A percentile compares a stretch with the other conserved stretches of the same genome.
phyloP scores from a whole-genome alignment of 2,113 vertebrate species.

The Rhynchomys soricoides region DNA sequence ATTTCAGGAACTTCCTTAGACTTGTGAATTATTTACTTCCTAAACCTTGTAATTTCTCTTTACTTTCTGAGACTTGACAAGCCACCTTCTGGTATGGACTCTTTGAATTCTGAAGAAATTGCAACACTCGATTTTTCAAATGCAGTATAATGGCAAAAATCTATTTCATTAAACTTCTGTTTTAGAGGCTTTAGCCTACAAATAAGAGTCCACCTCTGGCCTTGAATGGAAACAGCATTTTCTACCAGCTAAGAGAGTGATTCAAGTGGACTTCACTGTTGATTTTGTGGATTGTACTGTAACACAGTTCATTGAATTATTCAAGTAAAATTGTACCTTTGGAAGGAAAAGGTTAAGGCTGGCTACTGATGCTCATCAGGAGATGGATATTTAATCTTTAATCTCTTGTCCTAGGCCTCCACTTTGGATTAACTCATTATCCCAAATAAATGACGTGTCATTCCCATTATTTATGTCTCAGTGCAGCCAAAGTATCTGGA shows the following conservation, averaged over 20 bases:
- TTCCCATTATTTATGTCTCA: constrained; percentile 94
- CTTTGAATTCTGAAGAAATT: not conserved
- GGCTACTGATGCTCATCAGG: constrained; percentile 92
- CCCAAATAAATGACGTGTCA: constrained; percentile 92
- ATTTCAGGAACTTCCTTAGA: not conserved
- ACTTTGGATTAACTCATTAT: constrained; percentile 94
- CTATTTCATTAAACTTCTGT: constrained; percentile 62
- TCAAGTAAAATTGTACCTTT: constrained; percentile 86
- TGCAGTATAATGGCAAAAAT: constrained; percentile 49
- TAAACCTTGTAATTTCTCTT: not conserved
- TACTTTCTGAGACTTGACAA: not conserved
- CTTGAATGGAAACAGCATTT: constrained; percentile 71
- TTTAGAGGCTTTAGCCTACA: constrained; percentile 39
- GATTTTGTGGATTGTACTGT: constrained; percentile 60
- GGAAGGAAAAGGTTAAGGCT: constrained; percentile 94
- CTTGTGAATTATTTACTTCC: not conserved
- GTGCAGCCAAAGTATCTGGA: constrained; percentile 92
- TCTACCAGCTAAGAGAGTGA: constrained; percentile 71
- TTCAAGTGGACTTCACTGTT: constrained; percentile 45
- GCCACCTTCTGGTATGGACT: not conserved
- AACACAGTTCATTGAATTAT: constrained; percentile 75
- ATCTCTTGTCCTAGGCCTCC: constrained; percentile 91
- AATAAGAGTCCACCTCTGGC: constrained; percentile 49
- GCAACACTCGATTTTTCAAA: constrained; percentile 45
- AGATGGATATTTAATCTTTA: constrained; percentile 95